phyloP scores from a whole-genome alignment of 2,113 vertebrate genomes.

The Penelope pileata region DNA sequence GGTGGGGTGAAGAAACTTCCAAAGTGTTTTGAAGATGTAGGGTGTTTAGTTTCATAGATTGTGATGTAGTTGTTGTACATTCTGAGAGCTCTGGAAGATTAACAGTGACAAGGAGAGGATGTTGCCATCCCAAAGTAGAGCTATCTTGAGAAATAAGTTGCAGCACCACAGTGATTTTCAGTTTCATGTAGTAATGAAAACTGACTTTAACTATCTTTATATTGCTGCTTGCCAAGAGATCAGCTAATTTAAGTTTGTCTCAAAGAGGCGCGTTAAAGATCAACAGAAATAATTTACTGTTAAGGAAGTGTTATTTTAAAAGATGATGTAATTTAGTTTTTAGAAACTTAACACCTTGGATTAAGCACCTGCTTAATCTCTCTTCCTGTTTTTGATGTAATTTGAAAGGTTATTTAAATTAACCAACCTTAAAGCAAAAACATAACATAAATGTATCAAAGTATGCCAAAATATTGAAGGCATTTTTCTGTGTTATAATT shows the following conservation, averaged over 20 bases:
- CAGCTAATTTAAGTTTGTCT: neutral
- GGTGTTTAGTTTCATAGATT: neutral
- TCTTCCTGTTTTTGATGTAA: constrained; percentile 12
- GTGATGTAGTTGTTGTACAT: neutral
- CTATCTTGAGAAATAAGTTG: neutral
- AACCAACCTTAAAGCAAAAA: neutral
- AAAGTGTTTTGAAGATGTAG: neutral
- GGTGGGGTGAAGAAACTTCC: neutral
- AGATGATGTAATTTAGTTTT: neutral
- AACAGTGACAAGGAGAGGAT: neutral
- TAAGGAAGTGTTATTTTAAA: neutral
- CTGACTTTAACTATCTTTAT: neutral
- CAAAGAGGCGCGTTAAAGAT: neutral
- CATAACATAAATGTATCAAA: neutral
- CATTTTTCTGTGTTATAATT: neutral
- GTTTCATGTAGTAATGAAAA: neutral
- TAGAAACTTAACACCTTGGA: neutral
- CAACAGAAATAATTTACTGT: neutral
- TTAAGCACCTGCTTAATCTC: neutral
- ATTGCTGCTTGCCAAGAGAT: neutral
- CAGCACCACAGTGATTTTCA: neutral
- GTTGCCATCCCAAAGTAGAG: neutral
- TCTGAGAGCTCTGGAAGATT: neutral
- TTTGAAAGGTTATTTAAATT: constrained; percentile 43
- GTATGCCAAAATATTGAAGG: neutral